Evolutionary conservation across 2,888 invertebrate species (phyloP).

Genomic region (Spisula solida): DNA sequence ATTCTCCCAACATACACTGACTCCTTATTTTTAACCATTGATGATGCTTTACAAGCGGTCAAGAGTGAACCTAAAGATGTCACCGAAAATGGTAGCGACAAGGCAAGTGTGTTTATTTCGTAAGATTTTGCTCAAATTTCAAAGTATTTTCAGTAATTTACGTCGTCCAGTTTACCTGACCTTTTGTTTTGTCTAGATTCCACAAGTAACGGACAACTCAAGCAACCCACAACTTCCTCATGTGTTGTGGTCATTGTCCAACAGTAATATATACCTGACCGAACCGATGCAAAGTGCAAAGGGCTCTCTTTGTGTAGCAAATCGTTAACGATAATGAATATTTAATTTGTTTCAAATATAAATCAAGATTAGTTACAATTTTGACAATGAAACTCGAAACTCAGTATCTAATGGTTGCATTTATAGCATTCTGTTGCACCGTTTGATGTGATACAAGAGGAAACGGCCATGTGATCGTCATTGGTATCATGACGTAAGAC

Average conservation of each 20-base stretch:
- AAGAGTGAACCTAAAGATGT: background rate
- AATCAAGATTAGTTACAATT: too few species aligned
- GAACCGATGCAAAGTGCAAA: background rate
- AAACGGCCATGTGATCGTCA: background rate
- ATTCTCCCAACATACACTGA: constrained; percentile 86
- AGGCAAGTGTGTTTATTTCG: background rate
- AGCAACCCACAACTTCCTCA: too few species aligned
- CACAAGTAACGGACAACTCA: too few species aligned
- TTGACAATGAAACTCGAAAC: too few species aligned
- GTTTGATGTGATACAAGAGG: background rate
- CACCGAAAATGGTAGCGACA: constrained; percentile 18
- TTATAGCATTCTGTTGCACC: constrained; percentile 1
- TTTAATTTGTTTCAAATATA: too few species aligned
- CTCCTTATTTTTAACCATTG: constrained; percentile 87
- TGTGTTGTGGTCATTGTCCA: too few species aligned
- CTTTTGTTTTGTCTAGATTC: background rate
- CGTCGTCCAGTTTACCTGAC: too few species aligned
- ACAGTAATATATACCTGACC: background rate
- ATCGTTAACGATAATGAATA: too few species aligned
- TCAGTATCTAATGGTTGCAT: background rate
- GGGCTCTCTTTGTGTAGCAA: background rate
- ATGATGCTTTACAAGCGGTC: constrained; percentile 87
- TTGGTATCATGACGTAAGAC: background rate
- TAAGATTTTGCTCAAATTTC: too few species aligned
- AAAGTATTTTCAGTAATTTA: background rate